Evolutionary conservation across 1,140 invertebrate genomes (phyloP).

Genomic region (Bombus sibiricus): DNA sequence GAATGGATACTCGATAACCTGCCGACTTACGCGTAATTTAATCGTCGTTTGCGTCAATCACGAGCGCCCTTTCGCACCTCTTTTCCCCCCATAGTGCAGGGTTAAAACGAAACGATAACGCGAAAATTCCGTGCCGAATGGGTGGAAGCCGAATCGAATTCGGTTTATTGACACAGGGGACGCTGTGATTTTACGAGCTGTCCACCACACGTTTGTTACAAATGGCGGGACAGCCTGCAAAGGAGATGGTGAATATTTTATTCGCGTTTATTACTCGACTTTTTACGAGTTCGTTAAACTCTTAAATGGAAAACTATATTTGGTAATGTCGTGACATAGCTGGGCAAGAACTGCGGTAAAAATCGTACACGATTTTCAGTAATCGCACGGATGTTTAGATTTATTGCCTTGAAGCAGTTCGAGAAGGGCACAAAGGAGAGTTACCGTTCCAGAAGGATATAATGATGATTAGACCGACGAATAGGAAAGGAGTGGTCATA

Average conservation of each 20-base stretch:
- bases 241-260: conserved; percentile 46
- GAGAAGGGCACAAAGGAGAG: conserved; percentile 15
- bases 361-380: neutral
- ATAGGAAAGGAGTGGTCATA: neutral
- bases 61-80: neutral
- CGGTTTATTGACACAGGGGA: neutral
- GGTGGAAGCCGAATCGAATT: neutral
- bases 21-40: conserved; percentile 15
- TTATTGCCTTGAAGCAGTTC: conserved; percentile 13
- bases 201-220: neutral
- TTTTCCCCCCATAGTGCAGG: neutral
- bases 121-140: neutral
- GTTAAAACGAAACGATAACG: neutral
- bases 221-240: neutral
- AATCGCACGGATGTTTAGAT: conserved; percentile 46
- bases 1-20: neutral
- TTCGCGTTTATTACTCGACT: conserved; percentile 5
- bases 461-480: conserved; percentile 9
- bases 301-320: neutral
- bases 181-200: neutral
- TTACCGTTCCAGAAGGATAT: conserved; percentile 1
- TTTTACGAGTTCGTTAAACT: conserved; percentile 38
- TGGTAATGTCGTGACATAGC: neutral
- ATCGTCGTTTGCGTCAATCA: neutral
- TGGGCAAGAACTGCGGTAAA: neutral